Percentiles rank a stretch among this genome's conserved stretches.
phyloP scores from a whole-genome alignment of 2,113 vertebrate genomes.

The Arenaria interpres region DNA sequence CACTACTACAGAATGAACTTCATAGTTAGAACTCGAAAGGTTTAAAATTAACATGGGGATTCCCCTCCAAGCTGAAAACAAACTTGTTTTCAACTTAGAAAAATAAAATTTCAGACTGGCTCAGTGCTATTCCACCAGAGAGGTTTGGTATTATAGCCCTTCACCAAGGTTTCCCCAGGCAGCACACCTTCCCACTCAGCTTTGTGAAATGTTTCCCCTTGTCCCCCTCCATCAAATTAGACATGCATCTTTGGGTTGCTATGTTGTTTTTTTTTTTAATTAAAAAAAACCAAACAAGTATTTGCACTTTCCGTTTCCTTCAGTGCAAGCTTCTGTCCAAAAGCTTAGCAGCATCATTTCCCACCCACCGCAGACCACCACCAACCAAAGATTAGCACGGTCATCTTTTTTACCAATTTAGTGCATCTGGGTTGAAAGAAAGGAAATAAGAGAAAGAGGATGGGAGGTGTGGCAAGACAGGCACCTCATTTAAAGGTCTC shows the following conservation, averaged over 20 bases:
- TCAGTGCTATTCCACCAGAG: not conserved
- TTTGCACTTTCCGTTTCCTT: not conserved
- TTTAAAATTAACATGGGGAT: conserved; percentile 51
- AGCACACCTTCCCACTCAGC: not conserved
- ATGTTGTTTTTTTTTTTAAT: no score
- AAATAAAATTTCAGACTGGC: not conserved
- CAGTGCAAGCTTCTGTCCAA: not conserved
- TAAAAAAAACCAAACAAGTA: not conserved
- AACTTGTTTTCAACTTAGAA: conserved; percentile 1
- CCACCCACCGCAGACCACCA: rapidly evolving
- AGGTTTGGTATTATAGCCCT: not conserved
- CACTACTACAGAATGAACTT: not conserved
- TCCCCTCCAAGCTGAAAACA: conserved; percentile 32
- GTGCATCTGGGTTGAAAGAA: not conserved
- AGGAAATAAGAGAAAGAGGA: not conserved
- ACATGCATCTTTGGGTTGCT: not conserved
- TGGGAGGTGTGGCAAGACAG: not conserved
- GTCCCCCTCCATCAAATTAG: not conserved
- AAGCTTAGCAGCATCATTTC: not conserved
- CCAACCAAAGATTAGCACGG: rapidly evolving
- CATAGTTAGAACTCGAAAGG: conserved; percentile 1
- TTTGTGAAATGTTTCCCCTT: not conserved
- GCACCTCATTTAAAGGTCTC: not conserved
- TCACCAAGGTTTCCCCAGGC: not conserved
- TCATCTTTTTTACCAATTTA: not conserved